Evolutionary conservation across 2,113 vertebrate genomes (phyloP).

Genomic region (Vicugna pacos): DNA sequence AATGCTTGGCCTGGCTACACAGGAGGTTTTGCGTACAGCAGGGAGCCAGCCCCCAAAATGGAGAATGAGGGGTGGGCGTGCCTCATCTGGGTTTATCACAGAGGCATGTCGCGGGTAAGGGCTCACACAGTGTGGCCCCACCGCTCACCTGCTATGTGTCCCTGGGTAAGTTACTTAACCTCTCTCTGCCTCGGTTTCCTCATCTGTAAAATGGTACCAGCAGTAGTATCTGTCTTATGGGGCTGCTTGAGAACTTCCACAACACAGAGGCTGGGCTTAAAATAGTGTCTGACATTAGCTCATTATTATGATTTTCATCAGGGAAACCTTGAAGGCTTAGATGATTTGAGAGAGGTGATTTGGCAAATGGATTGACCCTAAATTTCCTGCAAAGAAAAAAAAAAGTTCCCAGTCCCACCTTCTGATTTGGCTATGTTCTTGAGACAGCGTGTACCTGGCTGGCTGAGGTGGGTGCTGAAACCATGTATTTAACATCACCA

Average conservation of each 20-base stretch:
- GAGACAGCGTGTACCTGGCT: background rate
- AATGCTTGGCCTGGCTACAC: background rate
- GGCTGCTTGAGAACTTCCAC: background rate
- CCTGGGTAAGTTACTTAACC: background rate
- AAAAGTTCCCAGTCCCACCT: background rate
- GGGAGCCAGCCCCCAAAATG: background rate
- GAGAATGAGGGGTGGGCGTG: background rate
- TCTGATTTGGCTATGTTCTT: background rate
- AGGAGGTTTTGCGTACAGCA: background rate
- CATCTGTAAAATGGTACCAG: background rate
- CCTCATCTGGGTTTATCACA: background rate
- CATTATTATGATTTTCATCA: background rate
- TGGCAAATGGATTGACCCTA: background rate
- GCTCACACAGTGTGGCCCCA: too few relatives aligned
- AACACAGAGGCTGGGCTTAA: background rate
- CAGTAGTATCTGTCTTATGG: background rate
- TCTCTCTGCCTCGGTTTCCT: background rate
- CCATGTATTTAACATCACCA: background rate
- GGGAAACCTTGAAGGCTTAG: background rate
- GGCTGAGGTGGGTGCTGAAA: background rate
- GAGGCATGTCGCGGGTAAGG: background rate
- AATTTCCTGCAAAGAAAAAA: background rate
- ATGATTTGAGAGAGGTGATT: background rate
- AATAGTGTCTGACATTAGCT: background rate
- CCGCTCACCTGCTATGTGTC: background rate